Percentiles rank a stretch among this genome's conserved stretches.
Conservation (phyloP, 1,140 invertebrate species). For the Ylistrum balloti region DNA sequence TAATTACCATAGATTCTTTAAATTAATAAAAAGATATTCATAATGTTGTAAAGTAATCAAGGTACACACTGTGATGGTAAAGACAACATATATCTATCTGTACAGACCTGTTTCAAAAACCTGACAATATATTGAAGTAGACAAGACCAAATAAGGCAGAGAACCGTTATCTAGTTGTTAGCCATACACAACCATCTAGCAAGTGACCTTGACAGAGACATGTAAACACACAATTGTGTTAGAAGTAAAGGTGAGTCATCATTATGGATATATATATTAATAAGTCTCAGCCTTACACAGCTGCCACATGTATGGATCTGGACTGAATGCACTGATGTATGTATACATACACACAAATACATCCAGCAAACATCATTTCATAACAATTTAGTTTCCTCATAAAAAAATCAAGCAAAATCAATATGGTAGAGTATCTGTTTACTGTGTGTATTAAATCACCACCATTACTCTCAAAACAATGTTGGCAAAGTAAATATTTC, state of each 20-base stretch:
- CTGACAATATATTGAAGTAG: background rate
- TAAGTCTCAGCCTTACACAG: background rate
- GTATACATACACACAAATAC: conserved; percentile 33
- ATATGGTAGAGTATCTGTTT: background rate
- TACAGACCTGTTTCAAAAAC: background rate
- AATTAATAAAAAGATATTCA: no score
- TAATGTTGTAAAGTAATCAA: background rate
- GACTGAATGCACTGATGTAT: background rate
- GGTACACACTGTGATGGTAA: background rate
- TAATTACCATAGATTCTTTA: background rate
- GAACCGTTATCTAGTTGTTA: background rate
- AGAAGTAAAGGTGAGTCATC: conserved; percentile 33
- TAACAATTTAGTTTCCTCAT: conserved; percentile 31
- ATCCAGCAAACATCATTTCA: conserved; percentile 27
- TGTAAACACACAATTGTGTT: conserved; percentile 28
- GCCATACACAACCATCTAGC: conserved; percentile 15
- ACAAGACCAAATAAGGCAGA: conserved; percentile 5
- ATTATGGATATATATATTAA: conserved; percentile 22
- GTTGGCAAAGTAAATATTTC: background rate
- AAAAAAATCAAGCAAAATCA: conserved; percentile 24
- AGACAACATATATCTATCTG: background rate
- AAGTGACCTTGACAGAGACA: conserved; percentile 15
- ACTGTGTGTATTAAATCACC: background rate
- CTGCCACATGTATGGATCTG: conserved; percentile 1
- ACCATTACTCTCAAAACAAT: background rate